phyloP scores from a whole-genome alignment of 2,888 invertebrate genomes.

The Ephialtes manifestator region DNA sequence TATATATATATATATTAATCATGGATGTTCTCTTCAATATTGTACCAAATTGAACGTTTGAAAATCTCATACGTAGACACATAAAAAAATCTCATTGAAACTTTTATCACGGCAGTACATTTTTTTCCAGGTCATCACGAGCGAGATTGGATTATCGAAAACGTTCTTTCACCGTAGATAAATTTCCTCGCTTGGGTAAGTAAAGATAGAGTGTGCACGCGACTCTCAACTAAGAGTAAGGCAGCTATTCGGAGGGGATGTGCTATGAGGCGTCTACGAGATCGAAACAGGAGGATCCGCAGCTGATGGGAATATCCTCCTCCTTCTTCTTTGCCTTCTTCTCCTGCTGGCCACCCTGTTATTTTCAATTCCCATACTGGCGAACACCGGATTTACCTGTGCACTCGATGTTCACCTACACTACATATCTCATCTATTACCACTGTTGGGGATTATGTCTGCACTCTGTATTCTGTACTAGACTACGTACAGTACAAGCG shows the following conservation, averaged over 20 bases:
- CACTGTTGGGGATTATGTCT: neutral
- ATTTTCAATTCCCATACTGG: constrained; percentile 71
- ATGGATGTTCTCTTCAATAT: no score
- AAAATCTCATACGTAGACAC: neutral
- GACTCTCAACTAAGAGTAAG: no score
- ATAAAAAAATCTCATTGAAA: neutral
- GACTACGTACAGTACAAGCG: constrained; percentile 6
- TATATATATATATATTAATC: no score
- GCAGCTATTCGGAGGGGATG: neutral
- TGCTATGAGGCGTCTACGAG: constrained; percentile 66
- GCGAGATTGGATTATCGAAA: constrained; percentile 24
- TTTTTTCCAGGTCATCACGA: constrained; percentile 10
- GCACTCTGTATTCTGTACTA: constrained; percentile 19
- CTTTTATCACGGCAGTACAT: neutral
- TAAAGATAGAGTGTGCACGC: no score
- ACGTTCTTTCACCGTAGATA: neutral
- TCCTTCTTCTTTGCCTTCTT: constrained; percentile 27
- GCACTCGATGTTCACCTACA: constrained; percentile 16
- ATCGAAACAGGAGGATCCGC: constrained; percentile 38
- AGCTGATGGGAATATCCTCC: constrained; percentile 45
- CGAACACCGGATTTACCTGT: constrained; percentile 63
- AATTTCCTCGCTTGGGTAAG: no score
- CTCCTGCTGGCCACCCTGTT: constrained; percentile 67
- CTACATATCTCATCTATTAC: constrained; percentile 1
- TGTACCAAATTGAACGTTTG: neutral